A percentile compares a stretch with the other conserved stretches of the same genome.
phyloP scores from a whole-genome alignment of 2,888 invertebrate species.

The Melipona bicolor region DNA sequence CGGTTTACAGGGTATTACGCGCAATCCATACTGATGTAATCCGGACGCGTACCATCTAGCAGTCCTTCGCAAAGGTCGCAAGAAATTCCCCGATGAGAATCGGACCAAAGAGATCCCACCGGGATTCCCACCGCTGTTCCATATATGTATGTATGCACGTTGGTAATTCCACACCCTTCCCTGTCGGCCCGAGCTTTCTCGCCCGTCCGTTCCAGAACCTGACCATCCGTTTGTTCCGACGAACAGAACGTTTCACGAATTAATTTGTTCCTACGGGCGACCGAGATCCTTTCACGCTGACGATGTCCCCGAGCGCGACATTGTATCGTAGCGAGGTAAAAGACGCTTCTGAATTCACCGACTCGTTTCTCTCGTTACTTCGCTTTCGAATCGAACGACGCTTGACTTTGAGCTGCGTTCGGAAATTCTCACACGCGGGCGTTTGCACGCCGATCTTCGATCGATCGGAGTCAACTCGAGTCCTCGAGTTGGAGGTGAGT shows the following conservation, averaged over 20 bases:
- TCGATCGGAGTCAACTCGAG: no score
- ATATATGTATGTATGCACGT: constrained; percentile 66
- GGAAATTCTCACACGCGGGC: no score
- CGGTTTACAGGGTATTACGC: constrained; percentile 61
- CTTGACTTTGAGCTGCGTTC: no score
- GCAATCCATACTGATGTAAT: constrained; percentile 59
- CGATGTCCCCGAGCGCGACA: background rate
- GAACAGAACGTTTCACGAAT: constrained; percentile 32
- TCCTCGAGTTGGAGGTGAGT: no score
- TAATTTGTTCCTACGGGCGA: constrained; percentile 25
- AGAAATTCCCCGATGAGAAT: constrained; percentile 64
- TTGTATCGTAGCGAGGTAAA: background rate
- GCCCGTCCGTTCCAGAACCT: background rate
- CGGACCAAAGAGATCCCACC: constrained; percentile 41
- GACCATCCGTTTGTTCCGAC: background rate
- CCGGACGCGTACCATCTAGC: constrained; percentile 33
- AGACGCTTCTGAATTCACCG: no score
- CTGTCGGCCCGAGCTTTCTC: constrained; percentile 23
- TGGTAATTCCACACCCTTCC: constrained; percentile 36
- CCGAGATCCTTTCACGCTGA: background rate
- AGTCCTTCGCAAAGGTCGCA: constrained; percentile 43
- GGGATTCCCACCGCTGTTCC: constrained; percentile 48
- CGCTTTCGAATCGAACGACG: no score
- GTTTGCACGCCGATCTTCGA: no score
- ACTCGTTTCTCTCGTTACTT: no score